Evolutionary conservation across 2,888 invertebrate genomes (phyloP).

Genomic region (Campaea margaritaria): DNA sequence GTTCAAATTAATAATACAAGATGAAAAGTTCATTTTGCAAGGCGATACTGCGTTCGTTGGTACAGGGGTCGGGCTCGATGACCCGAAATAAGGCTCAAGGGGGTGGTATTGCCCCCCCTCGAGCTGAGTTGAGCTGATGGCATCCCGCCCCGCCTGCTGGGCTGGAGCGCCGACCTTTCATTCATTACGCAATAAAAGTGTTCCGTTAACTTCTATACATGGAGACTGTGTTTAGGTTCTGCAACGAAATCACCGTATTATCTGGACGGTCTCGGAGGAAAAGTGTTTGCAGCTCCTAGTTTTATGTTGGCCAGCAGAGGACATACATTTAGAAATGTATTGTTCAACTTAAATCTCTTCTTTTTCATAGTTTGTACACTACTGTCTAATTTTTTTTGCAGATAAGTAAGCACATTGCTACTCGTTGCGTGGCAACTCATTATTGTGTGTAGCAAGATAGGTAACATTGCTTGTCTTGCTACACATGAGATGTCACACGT

Average conservation of each 20-base stretch:
- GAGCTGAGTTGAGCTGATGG: conserved; percentile 44
- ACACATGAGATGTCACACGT: too few species aligned
- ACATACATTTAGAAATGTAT: neutral
- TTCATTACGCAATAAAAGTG: conserved; percentile 84
- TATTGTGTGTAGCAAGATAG: too few species aligned
- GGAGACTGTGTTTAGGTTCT: conserved; percentile 41
- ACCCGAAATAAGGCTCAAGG: conserved; percentile 82
- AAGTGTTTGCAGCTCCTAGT: conserved; percentile 21
- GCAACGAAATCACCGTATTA: conserved; percentile 41
- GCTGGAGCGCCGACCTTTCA: conserved; percentile 79
- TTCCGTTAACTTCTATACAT: conserved; percentile 65
- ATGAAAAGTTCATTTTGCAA: conserved; percentile 78
- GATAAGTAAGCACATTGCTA: too few species aligned
- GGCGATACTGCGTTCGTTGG: conserved; percentile 73
- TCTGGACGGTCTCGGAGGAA: conserved; percentile 29
- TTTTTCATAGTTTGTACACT: too few species aligned
- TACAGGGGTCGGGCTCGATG: conserved; percentile 79
- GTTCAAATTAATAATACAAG: conserved; percentile 75
- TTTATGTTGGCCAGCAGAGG: neutral
- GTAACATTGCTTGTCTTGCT: too few species aligned
- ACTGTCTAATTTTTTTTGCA: too few species aligned
- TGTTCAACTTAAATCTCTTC: too few species aligned
- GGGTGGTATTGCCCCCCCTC: conserved; percentile 67
- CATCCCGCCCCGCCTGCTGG: conserved; percentile 49
- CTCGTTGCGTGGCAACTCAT: too few species aligned